phyloP scores from a whole-genome alignment of 2,113 vertebrate species.

The Tragelaphus buxtoni region DNA sequence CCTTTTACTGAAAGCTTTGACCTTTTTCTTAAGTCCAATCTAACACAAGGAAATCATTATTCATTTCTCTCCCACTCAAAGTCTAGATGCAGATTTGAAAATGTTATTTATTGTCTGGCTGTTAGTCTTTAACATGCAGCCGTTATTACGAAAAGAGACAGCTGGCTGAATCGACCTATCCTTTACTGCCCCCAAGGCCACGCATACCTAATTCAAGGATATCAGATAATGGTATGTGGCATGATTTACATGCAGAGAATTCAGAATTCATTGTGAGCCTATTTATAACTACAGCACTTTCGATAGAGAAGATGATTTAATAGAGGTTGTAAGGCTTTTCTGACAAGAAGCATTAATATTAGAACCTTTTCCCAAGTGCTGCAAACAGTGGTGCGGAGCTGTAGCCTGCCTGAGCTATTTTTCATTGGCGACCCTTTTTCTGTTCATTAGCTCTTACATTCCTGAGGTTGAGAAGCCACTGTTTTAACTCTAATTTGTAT shows the following conservation, averaged over 20 bases:
- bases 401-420: conserved; percentile 37
- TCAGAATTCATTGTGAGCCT: conserved; percentile 74
- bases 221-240: conserved; percentile 69
- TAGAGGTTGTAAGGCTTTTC: conserved; percentile 58
- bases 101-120: conserved; percentile 69
- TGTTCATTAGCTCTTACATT: conserved; percentile 71
- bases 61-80: conserved; percentile 59
- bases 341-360: conserved; percentile 72
- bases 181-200: conserved; percentile 60
- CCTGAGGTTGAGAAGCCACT: conserved; percentile 48
- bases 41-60: conserved; percentile 50
- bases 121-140: conserved; percentile 45
- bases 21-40: conserved; percentile 57
- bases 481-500: conserved; percentile 66
- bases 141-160: conserved; percentile 64
- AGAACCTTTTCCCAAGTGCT: conserved; percentile 52
- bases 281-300: conserved; percentile 66
- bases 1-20: conserved; percentile 27
- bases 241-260: conserved; percentile 74
- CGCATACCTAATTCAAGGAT: conserved; percentile 66
- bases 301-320: conserved; percentile 69
- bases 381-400: background rate
- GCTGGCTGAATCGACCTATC: conserved; percentile 50
- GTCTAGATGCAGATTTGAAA: conserved; percentile 64
- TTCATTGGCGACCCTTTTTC: conserved; percentile 47